Conservation (phyloP, 2,797 vertebrate species). For the Parauchenoglanis ngamensis region DNA sequence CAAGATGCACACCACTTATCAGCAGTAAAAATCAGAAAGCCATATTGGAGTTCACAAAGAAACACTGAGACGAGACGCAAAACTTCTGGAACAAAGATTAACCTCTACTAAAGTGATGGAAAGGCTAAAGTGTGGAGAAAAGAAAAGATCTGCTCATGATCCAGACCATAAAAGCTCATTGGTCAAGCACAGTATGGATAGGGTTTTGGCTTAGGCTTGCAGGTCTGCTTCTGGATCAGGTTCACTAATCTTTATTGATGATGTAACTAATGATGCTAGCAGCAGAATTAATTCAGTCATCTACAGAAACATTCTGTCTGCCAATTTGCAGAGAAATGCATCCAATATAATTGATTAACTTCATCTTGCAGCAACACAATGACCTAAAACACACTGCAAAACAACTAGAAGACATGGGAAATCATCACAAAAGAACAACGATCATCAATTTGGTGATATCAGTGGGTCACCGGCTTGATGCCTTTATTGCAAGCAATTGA, state of each 20-base stretch:
- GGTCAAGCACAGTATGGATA: neutral
- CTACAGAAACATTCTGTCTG: neutral
- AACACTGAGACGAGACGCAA: neutral
- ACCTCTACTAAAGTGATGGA: neutral
- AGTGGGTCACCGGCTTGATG: neutral
- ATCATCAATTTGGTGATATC: neutral
- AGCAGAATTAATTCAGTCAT: neutral
- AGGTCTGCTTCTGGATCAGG: neutral
- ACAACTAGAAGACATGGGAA: neutral
- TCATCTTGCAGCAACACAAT: neutral
- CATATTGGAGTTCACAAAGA: neutral
- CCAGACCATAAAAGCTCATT: neutral
- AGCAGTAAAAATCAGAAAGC: neutral
- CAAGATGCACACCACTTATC: neutral
- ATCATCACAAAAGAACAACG: neutral
- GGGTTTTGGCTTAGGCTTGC: neutral
- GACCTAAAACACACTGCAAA: neutral
- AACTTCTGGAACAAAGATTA: neutral
- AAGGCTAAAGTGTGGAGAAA: neutral
- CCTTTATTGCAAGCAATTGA: neutral
- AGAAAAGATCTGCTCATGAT: neutral
- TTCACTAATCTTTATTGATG: neutral
- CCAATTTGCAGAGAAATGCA: neutral
- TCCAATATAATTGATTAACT: neutral
- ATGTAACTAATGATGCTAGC: neutral